Evolutionary conservation across 2,888 invertebrate species (phyloP).

Genomic region (Dinocampus coccinellae): DNA sequence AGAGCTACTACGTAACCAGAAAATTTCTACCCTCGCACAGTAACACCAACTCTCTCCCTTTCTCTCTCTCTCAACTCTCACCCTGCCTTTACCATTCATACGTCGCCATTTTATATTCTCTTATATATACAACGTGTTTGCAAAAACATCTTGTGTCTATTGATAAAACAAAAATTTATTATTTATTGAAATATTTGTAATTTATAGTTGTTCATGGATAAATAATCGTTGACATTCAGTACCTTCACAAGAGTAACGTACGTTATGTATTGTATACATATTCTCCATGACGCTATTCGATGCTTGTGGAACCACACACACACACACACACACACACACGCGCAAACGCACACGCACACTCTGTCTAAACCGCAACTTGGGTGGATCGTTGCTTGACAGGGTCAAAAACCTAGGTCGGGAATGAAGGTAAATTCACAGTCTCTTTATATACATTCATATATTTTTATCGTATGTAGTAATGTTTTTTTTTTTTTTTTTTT

Average conservation of each 20-base stretch:
- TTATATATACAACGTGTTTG: conserved; percentile 18
- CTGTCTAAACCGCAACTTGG: not conserved
- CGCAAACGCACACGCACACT: too few species aligned
- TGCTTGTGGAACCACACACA: not conserved
- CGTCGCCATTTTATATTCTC: conserved; percentile 7
- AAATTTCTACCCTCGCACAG: conserved; percentile 21
- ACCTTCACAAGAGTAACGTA: too few species aligned
- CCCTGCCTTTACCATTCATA: conserved; percentile 1
- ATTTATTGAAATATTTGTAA: not conserved
- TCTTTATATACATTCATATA: not conserved
- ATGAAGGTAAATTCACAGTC: conserved; percentile 7
- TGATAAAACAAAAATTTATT: too few species aligned
- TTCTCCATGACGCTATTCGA: not conserved
- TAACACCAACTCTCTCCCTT: conserved; percentile 21
- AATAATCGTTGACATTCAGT: not conserved
- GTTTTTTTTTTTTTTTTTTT: too few species aligned
- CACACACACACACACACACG: too few species aligned
- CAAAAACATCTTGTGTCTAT: not conserved
- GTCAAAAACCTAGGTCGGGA: conserved; percentile 45
- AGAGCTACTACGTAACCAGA: conserved; percentile 53
- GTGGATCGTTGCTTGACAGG: conserved; percentile 30
- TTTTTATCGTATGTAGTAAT: too few species aligned
- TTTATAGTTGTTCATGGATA: not conserved
- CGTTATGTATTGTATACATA: not conserved
- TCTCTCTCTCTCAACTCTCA: conserved; percentile 9